Conservation (phyloP, 1,140 invertebrate genomes). For the Drosophila eugracilis region DNA sequence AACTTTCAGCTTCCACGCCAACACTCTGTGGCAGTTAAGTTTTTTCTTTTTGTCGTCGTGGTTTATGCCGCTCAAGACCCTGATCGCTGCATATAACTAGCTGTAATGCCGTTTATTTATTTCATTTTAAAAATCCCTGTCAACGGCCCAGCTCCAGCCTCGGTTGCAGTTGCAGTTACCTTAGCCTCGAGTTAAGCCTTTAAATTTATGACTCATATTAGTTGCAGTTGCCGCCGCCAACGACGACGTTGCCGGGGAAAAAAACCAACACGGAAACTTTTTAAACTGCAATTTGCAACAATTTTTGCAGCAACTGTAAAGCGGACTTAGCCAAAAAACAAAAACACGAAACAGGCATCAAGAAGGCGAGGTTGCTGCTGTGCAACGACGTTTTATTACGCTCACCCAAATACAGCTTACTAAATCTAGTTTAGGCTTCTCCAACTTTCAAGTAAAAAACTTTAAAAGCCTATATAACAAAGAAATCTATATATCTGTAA, state of each 20-base stretch:
- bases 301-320: conserved; percentile 68
- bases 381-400: conserved; percentile 23
- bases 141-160: conserved; percentile 35
- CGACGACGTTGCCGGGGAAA: conserved; percentile 20
- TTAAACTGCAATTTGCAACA: conserved; percentile 80
- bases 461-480: too few species aligned
- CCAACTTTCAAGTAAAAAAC: neutral
- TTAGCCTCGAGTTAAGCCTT: conserved; percentile 68
- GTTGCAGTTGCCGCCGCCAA: conserved; percentile 45
- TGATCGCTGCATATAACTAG: conserved; percentile 75
- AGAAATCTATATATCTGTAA: too few species aligned
- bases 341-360: conserved; percentile 14
- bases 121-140: conserved; percentile 64
- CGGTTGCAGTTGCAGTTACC: conserved; percentile 8
- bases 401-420: neutral
- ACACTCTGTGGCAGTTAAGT: conserved; percentile 21
- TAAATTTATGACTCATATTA: conserved; percentile 82
- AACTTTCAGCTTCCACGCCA: conserved; percentile 49
- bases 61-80: conserved; percentile 60
- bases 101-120: conserved; percentile 76
- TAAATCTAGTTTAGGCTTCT: neutral
- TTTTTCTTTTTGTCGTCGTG: conserved; percentile 6
- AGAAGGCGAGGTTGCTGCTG: neutral
- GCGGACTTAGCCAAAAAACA: conserved; percentile 43
- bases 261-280: conserved; percentile 77